Evolutionary conservation across 2,113 vertebrate genomes (phyloP), one percentile per base, ranked within the genome.

Genomic region (Willisornis vidua): DNA sequence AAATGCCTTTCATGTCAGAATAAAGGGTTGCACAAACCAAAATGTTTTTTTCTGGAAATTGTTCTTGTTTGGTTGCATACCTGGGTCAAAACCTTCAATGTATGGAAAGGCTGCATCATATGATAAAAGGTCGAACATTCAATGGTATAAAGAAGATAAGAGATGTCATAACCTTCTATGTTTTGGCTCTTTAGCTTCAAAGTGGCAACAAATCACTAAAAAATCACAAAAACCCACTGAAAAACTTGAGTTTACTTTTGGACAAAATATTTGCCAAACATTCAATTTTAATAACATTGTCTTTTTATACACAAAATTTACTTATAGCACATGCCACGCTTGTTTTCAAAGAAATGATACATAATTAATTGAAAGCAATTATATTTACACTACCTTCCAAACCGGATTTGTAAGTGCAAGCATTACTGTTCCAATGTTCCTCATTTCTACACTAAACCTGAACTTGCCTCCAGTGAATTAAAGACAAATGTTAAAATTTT

Each of bases 1-100:
- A 90, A 97, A 93, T 85, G 55, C 74, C 61, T 97, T 94, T 94
- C 80, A 72, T 73, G 72, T 82, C 87, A 96, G 51, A 96, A 45
- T 45, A 90, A 89, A 89, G 70, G 85, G 71, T 93, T 80, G n/a
- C 25, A 84, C 20, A 93, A 94, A 83, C 63, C 48, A 86, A 92
- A 79, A 62, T n/a, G 3, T 76, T 52, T 92, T 76, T 85, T 95
- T 48, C 73, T 92, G n/a, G 35, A 91, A 91, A 41, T 62, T 85
- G 16, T 24, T 85, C 54, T 54, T 74, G 20, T 59, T 94, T 72
- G 33, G 48, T 77, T 86, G 48, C 7, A 19, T 35, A 83, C 63
- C 72, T 86, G 39, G 35, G 78, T 90, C 57, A 87, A 82, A 86
- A 94, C 59, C 51, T 79, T 94, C 74, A 68, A 2, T 20, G 37